Conservation (phyloP, 2,888 invertebrate species). For the Polia nebulosa region DNA sequence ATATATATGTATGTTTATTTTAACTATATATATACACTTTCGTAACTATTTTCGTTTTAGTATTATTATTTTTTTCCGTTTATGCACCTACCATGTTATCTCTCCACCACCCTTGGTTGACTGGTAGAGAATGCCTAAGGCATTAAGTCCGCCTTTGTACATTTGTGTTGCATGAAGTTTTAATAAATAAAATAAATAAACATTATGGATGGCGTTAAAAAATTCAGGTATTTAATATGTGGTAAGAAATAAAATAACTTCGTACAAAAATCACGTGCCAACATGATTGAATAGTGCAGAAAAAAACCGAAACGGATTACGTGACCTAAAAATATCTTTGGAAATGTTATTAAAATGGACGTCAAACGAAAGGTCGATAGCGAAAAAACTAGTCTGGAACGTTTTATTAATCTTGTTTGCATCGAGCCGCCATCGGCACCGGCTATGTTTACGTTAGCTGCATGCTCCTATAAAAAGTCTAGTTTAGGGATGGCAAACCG, state of each 20-base stretch:
- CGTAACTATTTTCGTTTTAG: too few species aligned
- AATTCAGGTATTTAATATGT: neutral
- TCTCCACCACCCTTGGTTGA: too few species aligned
- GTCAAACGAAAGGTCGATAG: conserved; percentile 3
- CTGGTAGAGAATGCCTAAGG: too few species aligned
- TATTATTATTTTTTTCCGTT: too few species aligned
- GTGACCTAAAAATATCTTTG: conserved; percentile 2
- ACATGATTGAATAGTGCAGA: neutral
- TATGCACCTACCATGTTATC: too few species aligned
- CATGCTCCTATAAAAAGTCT: neutral
- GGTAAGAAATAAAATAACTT: neutral
- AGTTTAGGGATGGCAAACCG: neutral
- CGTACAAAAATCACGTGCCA: neutral
- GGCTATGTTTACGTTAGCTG: conserved; percentile 3
- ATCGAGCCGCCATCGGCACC: neutral
- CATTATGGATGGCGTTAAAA: too few species aligned
- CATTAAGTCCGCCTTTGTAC: too few species aligned
- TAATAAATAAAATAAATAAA: too few species aligned
- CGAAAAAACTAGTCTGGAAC: conserved; percentile 4
- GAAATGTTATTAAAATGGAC: neutral
- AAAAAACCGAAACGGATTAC: conserved; percentile 5
- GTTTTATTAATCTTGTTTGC: conserved; percentile 46
- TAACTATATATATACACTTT: too few species aligned
- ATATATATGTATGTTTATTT: too few species aligned
- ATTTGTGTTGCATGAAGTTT: too few species aligned